Base-by-base conservation (phyloP, 2,888 invertebrate genomes). In the Luperina testacea region DNA sequence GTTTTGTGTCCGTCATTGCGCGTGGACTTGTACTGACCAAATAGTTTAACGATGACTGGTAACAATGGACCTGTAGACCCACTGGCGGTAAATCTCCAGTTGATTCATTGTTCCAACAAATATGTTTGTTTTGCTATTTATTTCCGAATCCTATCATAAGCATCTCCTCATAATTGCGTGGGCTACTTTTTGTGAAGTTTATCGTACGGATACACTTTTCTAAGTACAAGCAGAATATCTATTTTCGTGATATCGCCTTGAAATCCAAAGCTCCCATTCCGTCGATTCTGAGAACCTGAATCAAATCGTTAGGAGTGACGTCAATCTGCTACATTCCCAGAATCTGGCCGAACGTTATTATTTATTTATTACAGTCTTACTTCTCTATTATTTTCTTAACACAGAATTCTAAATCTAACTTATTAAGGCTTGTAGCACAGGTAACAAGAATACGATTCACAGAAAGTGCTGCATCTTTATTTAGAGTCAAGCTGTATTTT, bases 221-320 rank as follows among this genome's bases (percentile, higher is more conserved):
- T 82, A 82, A 82, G 84, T 80, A 85, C 77, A 83, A 75, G 63
- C 72, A 81, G 77, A 85, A 86, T 71, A 89, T 91, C 92, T 93
- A 93, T 93, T 94, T 94, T 90, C 78, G 90, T 91, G 88, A 85
- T 84, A 87, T 84, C 82, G 84, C 90, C 91, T 92, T 91, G 90
- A 91, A 92, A 92, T 91, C 87, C 88, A 90, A 91, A 93, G 90
- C 90, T 91, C 90, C 85, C 90, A 91, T 90, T 86, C 77, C 83
- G 89, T 85, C 88, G 89, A 90, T 95, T 95, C 94, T 90, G 57
- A 90, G 95, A 94, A 95, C 89, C 90, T 83, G 90, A 92, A 91
- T 92, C 87, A 89, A 90, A 91, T 90, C 87, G 83, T 86, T 89
- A 87, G 89, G 88, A 90, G 88, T 96, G 95, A 95, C 96, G 95